Conservation (phyloP, 2,888 invertebrate genomes). For the Nemotelus pantherinus region DNA sequence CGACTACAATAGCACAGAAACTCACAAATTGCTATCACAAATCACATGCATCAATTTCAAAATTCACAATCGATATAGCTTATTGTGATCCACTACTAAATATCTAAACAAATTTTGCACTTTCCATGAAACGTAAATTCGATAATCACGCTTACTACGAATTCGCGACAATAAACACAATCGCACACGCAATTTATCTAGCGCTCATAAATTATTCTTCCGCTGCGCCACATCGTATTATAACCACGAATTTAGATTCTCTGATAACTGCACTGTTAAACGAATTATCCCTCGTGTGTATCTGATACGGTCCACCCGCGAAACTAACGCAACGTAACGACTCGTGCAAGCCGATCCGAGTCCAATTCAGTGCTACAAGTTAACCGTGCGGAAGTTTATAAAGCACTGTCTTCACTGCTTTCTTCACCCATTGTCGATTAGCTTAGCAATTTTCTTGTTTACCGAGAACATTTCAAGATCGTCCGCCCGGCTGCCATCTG, state of each 20-base stretch:
- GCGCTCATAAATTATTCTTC: too few relatives aligned
- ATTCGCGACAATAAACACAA: too few relatives aligned
- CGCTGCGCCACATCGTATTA: too few relatives aligned
- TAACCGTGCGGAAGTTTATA: constrained; percentile 43
- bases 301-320: neutral
- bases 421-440: constrained; percentile 58
- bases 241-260: neutral
- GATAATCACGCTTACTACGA: too few relatives aligned
- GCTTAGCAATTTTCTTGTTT: constrained; percentile 56
- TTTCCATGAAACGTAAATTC: too few relatives aligned
- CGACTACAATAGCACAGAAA: constrained; percentile 15
- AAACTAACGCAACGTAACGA: neutral
- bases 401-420: constrained; percentile 44
- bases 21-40: neutral
- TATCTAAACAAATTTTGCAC: too few relatives aligned
- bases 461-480: constrained; percentile 57
- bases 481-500: constrained; percentile 44
- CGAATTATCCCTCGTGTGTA: too few relatives aligned
- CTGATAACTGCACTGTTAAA: neutral
- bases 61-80: too few relatives aligned
- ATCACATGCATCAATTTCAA: neutral
- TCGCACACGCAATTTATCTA: too few relatives aligned
- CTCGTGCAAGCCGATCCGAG: neutral
- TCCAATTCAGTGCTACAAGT: neutral
- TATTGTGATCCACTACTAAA: too few relatives aligned